Evolutionary conservation across 2,113 vertebrate species (phyloP).

Genomic region (Cyanoramphus novaezelandiae): DNA sequence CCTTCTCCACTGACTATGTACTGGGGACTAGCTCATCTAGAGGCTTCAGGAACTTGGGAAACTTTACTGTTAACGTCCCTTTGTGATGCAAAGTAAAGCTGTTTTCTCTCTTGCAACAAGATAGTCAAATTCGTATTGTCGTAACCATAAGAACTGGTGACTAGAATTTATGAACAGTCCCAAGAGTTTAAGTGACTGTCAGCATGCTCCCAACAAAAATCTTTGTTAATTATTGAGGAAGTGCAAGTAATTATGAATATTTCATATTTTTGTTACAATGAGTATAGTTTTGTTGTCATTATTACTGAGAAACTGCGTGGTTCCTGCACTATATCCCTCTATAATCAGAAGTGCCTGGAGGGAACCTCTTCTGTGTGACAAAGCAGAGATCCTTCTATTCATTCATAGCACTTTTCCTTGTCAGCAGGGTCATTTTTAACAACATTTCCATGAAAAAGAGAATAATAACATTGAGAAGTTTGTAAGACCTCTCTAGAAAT

Average conservation of each 20-base stretch:
- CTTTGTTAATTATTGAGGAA: neutral
- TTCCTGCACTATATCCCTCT: neutral
- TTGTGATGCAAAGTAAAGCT: neutral
- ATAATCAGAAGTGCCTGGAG: neutral
- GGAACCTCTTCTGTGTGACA: neutral
- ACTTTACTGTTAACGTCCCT: fast-evolving
- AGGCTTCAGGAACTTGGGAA: neutral
- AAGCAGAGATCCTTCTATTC: neutral
- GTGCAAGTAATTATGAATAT: neutral
- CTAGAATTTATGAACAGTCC: neutral
- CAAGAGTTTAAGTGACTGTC: neutral
- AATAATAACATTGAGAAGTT: neutral
- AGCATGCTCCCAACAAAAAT: neutral
- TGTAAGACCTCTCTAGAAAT: neutral
- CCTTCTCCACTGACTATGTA: neutral
- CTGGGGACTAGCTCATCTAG: neutral
- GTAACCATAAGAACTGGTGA: neutral
- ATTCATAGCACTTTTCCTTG: neutral
- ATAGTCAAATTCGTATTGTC: neutral
- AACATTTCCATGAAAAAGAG: neutral
- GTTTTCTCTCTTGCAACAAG: neutral
- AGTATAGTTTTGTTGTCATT: neutral
- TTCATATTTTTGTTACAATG: neutral
- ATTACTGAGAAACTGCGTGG: neutral
- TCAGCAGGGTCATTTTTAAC: neutral